These are phyloP conservation scores for Sepioteuthis lessoniana DNA, from an alignment of 2,888 invertebrate genomes.

Conservation along the genomic window DNA sequence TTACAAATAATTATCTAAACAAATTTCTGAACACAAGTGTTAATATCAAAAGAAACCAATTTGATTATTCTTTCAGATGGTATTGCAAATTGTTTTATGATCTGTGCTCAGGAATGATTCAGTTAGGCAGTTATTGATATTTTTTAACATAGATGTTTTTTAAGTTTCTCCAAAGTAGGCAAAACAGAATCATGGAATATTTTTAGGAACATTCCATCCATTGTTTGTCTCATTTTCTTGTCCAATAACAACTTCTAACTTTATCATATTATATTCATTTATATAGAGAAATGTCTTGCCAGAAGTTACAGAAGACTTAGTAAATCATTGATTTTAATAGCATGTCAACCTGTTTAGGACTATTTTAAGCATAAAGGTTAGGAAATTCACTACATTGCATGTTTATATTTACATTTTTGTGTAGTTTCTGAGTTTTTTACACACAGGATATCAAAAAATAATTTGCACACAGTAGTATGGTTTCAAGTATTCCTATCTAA, in stretches of 20 bases:
- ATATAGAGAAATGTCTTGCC: too few species aligned
- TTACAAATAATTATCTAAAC: neutral
- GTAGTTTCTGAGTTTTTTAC: too few species aligned
- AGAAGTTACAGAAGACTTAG: too few species aligned
- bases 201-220: neutral
- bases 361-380: too few species aligned
- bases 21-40: neutral
- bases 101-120: neutral
- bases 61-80: neutral
- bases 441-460: too few species aligned
- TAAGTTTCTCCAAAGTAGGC: neutral
- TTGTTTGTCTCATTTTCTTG: neutral
- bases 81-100: neutral
- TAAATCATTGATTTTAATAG: too few species aligned
- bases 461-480: too few species aligned
- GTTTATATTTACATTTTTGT: too few species aligned
- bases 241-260: neutral
- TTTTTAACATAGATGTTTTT: neutral
- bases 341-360: too few species aligned
- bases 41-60: neutral
- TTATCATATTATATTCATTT: neutral
- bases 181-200: neutral
- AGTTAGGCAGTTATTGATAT: neutral
- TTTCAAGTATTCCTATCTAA: too few species aligned
- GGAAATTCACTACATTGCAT: too few species aligned